Base-by-base conservation (phyloP, 37 sponge, comb jelly and placozoan species). In the Hexactinellida sp. region DNA sequence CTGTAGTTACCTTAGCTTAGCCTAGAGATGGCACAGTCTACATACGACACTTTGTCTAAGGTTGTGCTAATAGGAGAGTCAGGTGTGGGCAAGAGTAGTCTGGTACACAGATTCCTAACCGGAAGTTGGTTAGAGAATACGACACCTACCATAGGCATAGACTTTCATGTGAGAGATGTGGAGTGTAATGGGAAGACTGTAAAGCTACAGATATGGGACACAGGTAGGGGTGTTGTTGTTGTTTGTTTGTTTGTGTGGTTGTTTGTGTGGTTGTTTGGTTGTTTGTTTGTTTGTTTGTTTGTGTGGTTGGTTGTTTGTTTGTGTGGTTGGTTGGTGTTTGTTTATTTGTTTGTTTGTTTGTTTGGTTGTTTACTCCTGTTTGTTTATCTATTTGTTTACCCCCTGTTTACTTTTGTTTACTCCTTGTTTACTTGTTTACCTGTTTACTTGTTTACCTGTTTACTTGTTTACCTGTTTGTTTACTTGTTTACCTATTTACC, bases 111-210 rank as follows among this genome's bases (percentile, higher is more conserved):
- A 10, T 63, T 63, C 76, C 76, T 63, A 1, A 63, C 76, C 1
- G 76, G 76, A 32, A n/a, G 13, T 10, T 10, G 28, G 21, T 23
- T 63, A n/a, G 76, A 63, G 34, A 10, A 28, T 23, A 63, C 76
- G 3, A 63, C 76, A n/a, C 76, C 76, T 7, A 63, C 76, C 34
- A 63, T 63, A 32, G 76, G 76, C 3, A 63, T 63, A 63, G 76
- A 63, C 34, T 63, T 63, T 23, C 76, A 63, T n/a, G 76, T 63
- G 1, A 63, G 30, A 63, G 76, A 63, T 63, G 76, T 63, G 76
- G 76, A 63, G 5, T 63, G 76, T n/a, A 63, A 63, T n/a, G 76
- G 76, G 13, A 63, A 63, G 34, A 63, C 28, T n/a, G 76, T 63
- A 10, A 63, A 63, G 13, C 34, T 63, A n/a, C 76, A 63, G 13